These are phyloP conservation scores for Galleria mellonella DNA, from an alignment of 1,140 invertebrate species.

Conservation along the genomic window DNA sequence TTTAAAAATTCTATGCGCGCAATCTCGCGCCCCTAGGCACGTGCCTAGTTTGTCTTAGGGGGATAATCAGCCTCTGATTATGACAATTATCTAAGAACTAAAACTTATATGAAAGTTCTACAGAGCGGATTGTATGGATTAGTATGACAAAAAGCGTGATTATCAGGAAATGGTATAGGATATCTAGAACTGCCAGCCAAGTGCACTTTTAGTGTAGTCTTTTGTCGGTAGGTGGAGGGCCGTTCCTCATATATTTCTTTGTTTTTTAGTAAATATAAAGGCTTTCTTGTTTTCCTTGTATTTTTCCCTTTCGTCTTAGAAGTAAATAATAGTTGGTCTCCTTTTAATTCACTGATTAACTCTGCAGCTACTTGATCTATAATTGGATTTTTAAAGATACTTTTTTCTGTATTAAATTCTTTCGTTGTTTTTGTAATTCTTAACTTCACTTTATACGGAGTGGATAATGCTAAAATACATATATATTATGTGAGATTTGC, in stretches of 20 bases:
- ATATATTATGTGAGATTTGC: too few relatives aligned
- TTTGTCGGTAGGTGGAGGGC: background rate
- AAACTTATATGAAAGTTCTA: background rate
- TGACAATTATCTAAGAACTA: background rate
- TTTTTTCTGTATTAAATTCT: too few relatives aligned
- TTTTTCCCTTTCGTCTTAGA: background rate
- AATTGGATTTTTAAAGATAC: conserved; percentile 1
- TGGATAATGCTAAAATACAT: too few relatives aligned
- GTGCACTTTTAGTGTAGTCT: conserved; percentile 3
- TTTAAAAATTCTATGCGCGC: background rate
- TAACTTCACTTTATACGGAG: too few relatives aligned
- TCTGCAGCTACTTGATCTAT: conserved; percentile 2
- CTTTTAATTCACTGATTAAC: conserved; percentile 1
- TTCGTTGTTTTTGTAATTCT: too few relatives aligned
- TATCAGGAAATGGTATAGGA: conserved; percentile 2
- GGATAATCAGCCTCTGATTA: background rate
- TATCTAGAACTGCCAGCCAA: conserved; percentile 2
- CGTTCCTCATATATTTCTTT: too few relatives aligned
- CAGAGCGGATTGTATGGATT: conserved; percentile 2
- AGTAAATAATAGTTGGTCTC: background rate
- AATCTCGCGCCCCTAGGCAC: too few relatives aligned
- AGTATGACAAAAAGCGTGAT: conserved; percentile 5
- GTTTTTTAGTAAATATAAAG: background rate
- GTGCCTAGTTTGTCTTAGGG: too few relatives aligned
- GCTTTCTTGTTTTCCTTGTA: background rate